Percentiles rank a stretch among this genome's conserved stretches.
Conservation (phyloP, 2,113 vertebrate species). For the Vidua chalybeata region DNA sequence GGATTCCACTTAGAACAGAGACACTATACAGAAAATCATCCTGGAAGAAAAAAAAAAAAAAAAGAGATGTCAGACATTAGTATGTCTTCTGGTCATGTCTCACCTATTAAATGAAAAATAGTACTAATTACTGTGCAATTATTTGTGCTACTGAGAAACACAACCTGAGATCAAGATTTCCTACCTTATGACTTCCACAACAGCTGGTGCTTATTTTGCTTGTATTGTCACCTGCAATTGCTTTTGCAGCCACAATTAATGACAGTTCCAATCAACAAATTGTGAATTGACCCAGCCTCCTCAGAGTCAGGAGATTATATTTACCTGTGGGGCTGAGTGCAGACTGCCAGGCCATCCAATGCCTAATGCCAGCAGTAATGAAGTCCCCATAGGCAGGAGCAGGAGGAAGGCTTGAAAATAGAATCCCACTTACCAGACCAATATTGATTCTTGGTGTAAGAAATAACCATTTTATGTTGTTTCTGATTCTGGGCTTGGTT, state of each 20-base stretch:
- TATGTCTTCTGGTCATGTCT: neutral
- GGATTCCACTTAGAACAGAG: constrained; percentile 92
- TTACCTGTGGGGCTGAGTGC: neutral
- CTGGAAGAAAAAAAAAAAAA: constrained; percentile 67
- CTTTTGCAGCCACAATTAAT: neutral
- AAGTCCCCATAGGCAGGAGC: neutral
- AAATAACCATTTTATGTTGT: neutral
- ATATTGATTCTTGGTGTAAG: neutral
- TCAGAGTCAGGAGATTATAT: neutral
- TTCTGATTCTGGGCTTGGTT: neutral
- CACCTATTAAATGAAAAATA: neutral
- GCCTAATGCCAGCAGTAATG: neutral
- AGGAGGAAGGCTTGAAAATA: neutral
- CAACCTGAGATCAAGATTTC: neutral
- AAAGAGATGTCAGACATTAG: neutral
- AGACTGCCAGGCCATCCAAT: neutral
- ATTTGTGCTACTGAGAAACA: neutral
- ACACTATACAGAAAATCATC: constrained; percentile 96
- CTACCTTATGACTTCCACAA: neutral
- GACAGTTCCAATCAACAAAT: neutral
- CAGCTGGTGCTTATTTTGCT: neutral
- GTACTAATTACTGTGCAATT: neutral
- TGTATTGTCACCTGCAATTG: neutral
- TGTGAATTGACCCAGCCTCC: neutral
- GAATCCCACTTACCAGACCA: neutral